Percentiles rank a stretch among this genome's conserved stretches.
Evolutionary conservation across 2,797 vertebrate genomes (phyloP).

Genomic region (Melanotaenia trifasciata): DNA sequence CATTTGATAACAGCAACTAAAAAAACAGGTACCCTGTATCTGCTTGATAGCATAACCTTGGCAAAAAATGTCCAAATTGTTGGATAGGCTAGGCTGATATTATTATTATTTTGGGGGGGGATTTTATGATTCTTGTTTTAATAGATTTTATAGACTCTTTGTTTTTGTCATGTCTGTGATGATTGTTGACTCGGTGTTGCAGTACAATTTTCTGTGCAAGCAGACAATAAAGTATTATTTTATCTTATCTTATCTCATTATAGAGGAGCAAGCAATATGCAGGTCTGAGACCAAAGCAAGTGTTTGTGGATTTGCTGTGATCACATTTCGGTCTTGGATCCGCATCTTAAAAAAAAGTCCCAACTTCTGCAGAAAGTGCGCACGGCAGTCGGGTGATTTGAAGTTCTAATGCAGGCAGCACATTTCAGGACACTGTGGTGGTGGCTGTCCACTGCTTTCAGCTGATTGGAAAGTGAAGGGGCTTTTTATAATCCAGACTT

Average conservation of each 20-base stretch:
- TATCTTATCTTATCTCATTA: neutral
- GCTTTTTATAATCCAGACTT: slow-evolving; percentile 80
- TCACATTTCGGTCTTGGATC: slow-evolving; percentile 11
- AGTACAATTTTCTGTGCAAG: no score
- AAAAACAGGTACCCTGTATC: slow-evolving; percentile 1
- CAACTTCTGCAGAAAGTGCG: slow-evolving; percentile 31
- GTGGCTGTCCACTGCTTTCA: slow-evolving; percentile 65
- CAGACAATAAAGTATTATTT: no score
- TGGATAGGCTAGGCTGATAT: neutral
- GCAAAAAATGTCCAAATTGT: neutral
- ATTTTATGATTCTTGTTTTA: no score
- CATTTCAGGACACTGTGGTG: slow-evolving; percentile 26
- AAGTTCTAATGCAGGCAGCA: slow-evolving; percentile 28
- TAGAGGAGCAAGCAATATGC: slow-evolving; percentile 1
- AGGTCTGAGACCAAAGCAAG: neutral
- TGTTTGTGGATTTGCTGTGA: slow-evolving; percentile 23
- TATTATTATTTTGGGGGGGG: no score
- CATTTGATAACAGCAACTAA: slow-evolving; percentile 19
- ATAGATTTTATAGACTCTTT: no score
- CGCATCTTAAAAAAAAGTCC: slow-evolving; percentile 4
- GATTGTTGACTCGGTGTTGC: no score
- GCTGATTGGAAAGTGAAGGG: slow-evolving; percentile 72
- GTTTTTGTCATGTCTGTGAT: no score
- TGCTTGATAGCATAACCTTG: slow-evolving; percentile 5
- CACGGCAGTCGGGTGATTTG: slow-evolving; percentile 34